phyloP scores from a whole-genome alignment of 2,888 invertebrate genomes.

The Drymonia ruficornis region DNA sequence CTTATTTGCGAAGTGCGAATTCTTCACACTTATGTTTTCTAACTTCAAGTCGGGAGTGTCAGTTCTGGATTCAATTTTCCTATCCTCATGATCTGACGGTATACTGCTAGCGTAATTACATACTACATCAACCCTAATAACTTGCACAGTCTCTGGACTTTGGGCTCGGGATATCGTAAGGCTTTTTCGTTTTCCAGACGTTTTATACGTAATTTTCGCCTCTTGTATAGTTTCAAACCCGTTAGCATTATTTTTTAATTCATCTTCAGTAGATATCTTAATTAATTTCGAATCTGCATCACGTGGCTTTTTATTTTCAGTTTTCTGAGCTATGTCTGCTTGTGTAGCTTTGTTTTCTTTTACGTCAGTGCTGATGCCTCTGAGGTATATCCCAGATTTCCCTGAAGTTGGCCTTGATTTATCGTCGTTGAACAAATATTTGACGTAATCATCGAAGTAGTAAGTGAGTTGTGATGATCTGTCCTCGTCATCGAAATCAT shows the following conservation, averaged over 20 bases:
- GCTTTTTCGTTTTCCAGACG: constrained; percentile 70
- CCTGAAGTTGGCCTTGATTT: constrained; percentile 64
- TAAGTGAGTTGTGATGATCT: constrained; percentile 61
- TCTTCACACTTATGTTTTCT: constrained; percentile 45
- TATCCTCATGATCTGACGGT: constrained; percentile 57
- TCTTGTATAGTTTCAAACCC: constrained; percentile 42
- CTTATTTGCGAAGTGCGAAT: constrained; percentile 60
- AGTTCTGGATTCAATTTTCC: constrained; percentile 27
- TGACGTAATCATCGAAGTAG: constrained; percentile 71
- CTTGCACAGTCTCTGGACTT: constrained; percentile 78
- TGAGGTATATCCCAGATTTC: constrained; percentile 61
- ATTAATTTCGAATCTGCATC: constrained; percentile 39
- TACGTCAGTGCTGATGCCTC: constrained; percentile 45
- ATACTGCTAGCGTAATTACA: constrained; percentile 59
- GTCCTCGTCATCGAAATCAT: constrained; percentile 50
- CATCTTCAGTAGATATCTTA: constrained; percentile 30
- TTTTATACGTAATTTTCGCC: constrained; percentile 64
- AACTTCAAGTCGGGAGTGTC: constrained; percentile 31
- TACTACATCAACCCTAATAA: constrained; percentile 79
- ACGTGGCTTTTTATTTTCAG: constrained; percentile 40
- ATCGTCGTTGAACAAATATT: constrained; percentile 64
- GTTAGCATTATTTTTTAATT: constrained; percentile 32
- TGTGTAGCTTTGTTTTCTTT: constrained; percentile 60
- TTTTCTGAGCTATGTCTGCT: constrained; percentile 42
- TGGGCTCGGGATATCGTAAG: constrained; percentile 74